A percentile compares a stretch with the other conserved stretches of the same genome.
Evolutionary conservation across 2,797 vertebrate species (phyloP).

Genomic region (Monodelphis domestica): DNA sequence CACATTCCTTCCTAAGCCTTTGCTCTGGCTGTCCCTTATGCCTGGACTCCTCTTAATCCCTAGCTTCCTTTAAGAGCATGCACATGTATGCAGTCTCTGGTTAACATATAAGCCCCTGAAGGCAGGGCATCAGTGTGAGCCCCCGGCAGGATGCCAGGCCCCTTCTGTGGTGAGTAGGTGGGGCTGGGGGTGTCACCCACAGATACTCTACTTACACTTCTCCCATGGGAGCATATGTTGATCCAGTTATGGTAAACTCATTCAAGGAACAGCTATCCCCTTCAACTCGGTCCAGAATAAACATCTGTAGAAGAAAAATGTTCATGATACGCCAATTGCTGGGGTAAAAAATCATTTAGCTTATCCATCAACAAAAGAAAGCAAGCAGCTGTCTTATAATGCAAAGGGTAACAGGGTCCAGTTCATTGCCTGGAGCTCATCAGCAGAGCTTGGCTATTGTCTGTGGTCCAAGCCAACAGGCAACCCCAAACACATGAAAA

Average conservation of each 20-base stretch:
- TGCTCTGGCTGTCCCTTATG: no score
- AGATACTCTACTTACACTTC: constrained; percentile 92
- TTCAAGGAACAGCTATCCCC: constrained; percentile 92
- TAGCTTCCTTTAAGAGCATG: no score
- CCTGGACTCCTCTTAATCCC: no score
- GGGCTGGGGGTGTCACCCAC: no score
- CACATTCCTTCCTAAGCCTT: no score
- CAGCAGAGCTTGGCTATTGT: not conserved
- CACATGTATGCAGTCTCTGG: no score
- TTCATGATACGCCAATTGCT: constrained; percentile 10
- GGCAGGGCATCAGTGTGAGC: no score
- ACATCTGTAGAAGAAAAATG: constrained; percentile 90
- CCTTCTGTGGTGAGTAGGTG: not conserved
- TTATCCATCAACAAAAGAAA: not conserved
- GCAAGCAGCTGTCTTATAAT: not conserved
- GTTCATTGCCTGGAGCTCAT: not conserved
- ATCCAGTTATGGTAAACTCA: constrained; percentile 98
- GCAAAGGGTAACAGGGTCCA: not conserved
- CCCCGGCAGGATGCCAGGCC: not conserved
- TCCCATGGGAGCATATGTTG: constrained; percentile 96
- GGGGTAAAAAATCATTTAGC: not conserved
- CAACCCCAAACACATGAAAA: not conserved
- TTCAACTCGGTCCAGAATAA: constrained; percentile 92
- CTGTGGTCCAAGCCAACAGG: not conserved
- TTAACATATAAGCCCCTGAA: no score